A percentile compares a stretch with the other conserved stretches of the same genome.
These are phyloP conservation scores for Arizona elegans DNA, from an alignment of 2,113 vertebrate genomes.

Conservation along the genomic window DNA sequence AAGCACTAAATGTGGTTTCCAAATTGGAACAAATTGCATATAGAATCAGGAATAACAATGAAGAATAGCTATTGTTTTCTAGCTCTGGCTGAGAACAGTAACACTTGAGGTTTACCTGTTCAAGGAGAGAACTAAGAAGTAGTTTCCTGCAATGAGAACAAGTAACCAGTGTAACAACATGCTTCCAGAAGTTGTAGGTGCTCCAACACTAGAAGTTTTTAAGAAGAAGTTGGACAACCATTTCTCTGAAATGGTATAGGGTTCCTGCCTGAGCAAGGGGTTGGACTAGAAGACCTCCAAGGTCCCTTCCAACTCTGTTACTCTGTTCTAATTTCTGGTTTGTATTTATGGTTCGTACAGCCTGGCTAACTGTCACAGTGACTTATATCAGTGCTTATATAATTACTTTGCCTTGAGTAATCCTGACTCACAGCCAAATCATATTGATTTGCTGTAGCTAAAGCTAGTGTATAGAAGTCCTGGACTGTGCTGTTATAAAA, in stretches of 20 bases:
- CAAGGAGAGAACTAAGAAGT: not conserved
- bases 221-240: not conserved
- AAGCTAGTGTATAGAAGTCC: not conserved
- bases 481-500: not conserved
- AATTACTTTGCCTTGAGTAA: conserved; percentile 4
- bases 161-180: not conserved
- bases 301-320: not conserved
- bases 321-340: not conserved
- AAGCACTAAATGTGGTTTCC: not conserved
- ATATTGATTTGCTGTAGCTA: conserved; percentile 2
- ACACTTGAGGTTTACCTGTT: not conserved
- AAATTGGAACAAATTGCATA: not conserved
- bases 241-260: not conserved
- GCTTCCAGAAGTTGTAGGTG: not conserved
- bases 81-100: not conserved
- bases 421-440: conserved; percentile 6
- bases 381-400: not conserved
- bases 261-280: not conserved
- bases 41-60: not conserved
- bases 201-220: not conserved
- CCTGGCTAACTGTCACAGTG: not conserved
- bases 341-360: not conserved
- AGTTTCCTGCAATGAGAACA: not conserved
- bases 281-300: not conserved
- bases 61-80: not conserved